Conservation (phyloP, 1,140 invertebrate genomes). For the Drosophila orena region DNA sequence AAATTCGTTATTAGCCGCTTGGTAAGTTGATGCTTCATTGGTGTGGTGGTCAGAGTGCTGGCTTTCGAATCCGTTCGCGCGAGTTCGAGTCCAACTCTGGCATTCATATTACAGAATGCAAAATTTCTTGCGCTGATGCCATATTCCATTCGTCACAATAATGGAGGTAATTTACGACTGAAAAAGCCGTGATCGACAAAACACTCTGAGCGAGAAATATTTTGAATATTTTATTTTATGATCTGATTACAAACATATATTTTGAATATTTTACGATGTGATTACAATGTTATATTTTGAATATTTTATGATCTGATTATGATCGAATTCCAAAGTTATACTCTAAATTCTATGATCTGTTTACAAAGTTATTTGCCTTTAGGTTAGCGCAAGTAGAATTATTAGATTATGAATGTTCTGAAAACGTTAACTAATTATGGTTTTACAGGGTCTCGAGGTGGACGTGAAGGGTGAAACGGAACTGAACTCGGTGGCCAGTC, state of each 20-base stretch:
- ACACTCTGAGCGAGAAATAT: conserved; percentile 72
- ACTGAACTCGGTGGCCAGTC: conserved; percentile 92
- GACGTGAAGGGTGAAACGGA: conserved; percentile 92
- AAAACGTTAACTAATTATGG: too few species aligned
- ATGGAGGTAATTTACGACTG: conserved; percentile 83
- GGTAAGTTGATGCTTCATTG: background rate
- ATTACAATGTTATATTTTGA: too few species aligned
- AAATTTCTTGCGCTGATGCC: conserved; percentile 76
- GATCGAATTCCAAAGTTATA: conserved; percentile 5
- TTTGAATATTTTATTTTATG: conserved; percentile 19
- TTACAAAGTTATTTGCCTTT: too few species aligned
- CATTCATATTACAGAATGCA: background rate
- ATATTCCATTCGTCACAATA: conserved; percentile 24
- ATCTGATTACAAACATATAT: too few species aligned
- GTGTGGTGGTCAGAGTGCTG: conserved; percentile 22
- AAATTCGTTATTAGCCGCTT: background rate
- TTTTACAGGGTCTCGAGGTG: conserved; percentile 88
- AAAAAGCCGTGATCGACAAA: conserved; percentile 67
- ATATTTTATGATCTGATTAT: background rate
- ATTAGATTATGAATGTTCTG: too few species aligned
- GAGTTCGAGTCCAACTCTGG: conserved; percentile 31
- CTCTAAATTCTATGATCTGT: background rate
- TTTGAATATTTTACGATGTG: too few species aligned
- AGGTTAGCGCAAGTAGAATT: too few species aligned
- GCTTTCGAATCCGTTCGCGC: background rate